phyloP scores from a whole-genome alignment of 2,888 invertebrate genomes.

The Scaptomyza parva region DNA sequence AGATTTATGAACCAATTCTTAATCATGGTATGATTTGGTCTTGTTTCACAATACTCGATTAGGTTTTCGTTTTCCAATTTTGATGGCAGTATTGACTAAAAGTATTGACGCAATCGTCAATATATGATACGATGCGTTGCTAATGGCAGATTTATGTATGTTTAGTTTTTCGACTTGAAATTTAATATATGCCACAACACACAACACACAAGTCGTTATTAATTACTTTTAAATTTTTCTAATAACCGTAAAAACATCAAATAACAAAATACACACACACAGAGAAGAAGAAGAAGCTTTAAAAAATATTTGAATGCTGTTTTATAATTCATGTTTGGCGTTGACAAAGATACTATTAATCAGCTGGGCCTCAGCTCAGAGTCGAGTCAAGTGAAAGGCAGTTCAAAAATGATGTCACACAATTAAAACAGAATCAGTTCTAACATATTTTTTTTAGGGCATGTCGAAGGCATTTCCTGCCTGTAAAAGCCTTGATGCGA shows the following conservation, averaged over 20 bases:
- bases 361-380: conserved; percentile 32
- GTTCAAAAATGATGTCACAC: conserved; percentile 52
- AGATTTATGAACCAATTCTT: conserved; percentile 34
- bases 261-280: too few species aligned
- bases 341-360: conserved; percentile 74
- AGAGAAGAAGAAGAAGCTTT: conserved; percentile 28
- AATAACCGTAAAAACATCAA: conserved; percentile 70
- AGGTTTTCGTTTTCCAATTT: conserved; percentile 20
- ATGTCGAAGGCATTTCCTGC: conserved; percentile 55
- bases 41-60: not conserved
- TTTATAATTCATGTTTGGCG: conserved; percentile 46
- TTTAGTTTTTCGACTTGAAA: conserved; percentile 46
- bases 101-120: conserved; percentile 48
- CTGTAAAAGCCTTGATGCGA: conserved; percentile 58
- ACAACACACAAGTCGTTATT: conserved; percentile 65
- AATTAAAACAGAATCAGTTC: conserved; percentile 26
- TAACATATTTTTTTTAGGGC: conserved; percentile 37
- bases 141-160: conserved; percentile 57
- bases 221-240: conserved; percentile 69
- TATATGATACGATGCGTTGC: conserved; percentile 38
- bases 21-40: not conserved
- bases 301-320: conserved; percentile 8
- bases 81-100: conserved; percentile 31
- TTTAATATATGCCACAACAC: conserved; percentile 52
- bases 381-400: conserved; percentile 70